phyloP scores from a whole-genome alignment of 2,797 vertebrate species.

The Prionace glauca region DNA sequence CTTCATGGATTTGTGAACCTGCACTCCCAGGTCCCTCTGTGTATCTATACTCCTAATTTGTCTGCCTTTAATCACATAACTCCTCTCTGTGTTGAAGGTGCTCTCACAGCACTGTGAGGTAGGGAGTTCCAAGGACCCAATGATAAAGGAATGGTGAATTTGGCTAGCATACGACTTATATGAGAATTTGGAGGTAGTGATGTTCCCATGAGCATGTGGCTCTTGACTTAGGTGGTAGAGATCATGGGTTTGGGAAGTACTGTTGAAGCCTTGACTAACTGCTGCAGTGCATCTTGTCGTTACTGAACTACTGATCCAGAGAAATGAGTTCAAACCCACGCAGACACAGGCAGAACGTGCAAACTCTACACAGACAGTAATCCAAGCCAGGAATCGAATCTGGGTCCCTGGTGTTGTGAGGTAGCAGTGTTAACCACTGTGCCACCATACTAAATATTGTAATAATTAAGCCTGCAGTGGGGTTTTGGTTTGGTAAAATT shows the following conservation, averaged over 20 bases:
- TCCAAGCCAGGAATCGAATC: too few relatives aligned
- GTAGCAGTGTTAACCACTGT: too few relatives aligned
- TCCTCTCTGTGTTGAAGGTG: background rate
- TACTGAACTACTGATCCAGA: background rate
- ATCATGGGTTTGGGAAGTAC: background rate
- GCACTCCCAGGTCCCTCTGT: too few relatives aligned
- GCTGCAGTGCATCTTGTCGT: background rate
- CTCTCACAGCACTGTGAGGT: background rate
- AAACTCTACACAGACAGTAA: too few relatives aligned
- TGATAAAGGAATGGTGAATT: background rate
- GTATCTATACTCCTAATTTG: too few relatives aligned
- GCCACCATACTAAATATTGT: background rate
- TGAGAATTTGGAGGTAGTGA: background rate
- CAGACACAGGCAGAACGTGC: too few relatives aligned
- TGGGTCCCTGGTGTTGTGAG: too few relatives aligned
- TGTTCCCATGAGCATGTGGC: background rate
- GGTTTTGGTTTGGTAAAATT: background rate
- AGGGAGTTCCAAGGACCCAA: background rate
- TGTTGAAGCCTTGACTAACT: background rate
- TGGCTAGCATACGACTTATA: too few relatives aligned
- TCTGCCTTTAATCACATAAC: too few relatives aligned
- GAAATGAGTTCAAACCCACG: background rate
- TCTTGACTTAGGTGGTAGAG: background rate
- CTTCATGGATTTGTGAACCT: too few relatives aligned
- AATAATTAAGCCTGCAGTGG: background rate